Evolutionary conservation across 2,113 vertebrate genomes (phyloP).

Genomic region (Colius striatus): DNA sequence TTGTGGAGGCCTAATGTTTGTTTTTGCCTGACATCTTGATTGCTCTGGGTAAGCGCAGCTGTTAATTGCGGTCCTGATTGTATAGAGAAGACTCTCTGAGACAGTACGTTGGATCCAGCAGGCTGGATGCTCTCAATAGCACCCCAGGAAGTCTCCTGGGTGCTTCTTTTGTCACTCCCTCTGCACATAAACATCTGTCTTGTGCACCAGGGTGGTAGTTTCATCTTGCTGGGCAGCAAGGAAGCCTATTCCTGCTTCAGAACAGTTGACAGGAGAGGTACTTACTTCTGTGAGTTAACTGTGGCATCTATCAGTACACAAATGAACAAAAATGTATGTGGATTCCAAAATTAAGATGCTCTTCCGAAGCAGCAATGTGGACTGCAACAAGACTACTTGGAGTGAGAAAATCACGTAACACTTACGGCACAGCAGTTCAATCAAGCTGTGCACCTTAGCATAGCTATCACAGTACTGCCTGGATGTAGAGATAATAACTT

Average conservation of each 20-base stretch:
- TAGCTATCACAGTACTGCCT: not conserved
- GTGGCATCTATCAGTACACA: accelerated
- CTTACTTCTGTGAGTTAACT: not conserved
- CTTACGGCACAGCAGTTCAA: not conserved
- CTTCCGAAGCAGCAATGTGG: not conserved
- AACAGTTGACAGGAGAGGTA: not conserved
- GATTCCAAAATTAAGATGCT: not conserved
- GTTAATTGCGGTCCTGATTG: not conserved
- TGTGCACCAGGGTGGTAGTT: not conserved
- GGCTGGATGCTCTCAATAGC: not conserved
- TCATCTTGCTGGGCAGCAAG: not conserved
- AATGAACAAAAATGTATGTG: accelerated
- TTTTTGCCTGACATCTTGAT: not conserved
- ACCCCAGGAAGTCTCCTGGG: not conserved
- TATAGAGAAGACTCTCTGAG: not conserved
- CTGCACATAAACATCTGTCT: not conserved
- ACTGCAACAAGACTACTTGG: not conserved
- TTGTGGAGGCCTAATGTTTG: not conserved
- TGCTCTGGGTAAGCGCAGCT: not conserved
- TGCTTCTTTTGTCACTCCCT: not conserved
- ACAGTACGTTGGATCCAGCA: not conserved
- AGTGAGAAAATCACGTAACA: not conserved
- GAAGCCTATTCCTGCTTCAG: not conserved
- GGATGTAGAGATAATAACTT: not conserved
- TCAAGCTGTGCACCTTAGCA: not conserved